Evolutionary conservation across 2,888 invertebrate genomes (phyloP), one percentile per base, ranked within the genome.

Genomic region (Agrilus mali): DNA sequence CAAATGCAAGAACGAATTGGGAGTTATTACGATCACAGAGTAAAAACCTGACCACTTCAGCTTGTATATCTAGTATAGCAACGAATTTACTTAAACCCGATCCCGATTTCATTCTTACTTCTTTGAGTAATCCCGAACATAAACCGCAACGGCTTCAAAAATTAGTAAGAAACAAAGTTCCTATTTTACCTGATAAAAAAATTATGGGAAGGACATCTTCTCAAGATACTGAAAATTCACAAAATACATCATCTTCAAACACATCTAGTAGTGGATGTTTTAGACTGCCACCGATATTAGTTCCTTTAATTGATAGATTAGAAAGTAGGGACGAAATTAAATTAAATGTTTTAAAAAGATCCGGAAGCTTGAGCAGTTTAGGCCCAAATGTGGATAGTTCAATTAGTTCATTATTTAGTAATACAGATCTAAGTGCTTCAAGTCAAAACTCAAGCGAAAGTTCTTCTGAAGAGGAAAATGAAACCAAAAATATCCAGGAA

Each of bases 1-100:
- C 85, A 34, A 87, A 87, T 59, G 87, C 87, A 2, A 75, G 86
- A 50, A 86, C 85, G n/a, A 88, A 86, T 59, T 88, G 87, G 87
- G 86, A 88, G 61, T 65, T 86, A 39, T 65, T 86, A 12, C 72
- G 86, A 46, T 78, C 83, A 4, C 66, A 67, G 66, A 78, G 76
- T 31, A 79, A 75, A 63, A 75, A 74, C 51, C 70, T 78, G 34
- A 55, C 61, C 27, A 51, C 61, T 31, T 48, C 62, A 38, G 69
- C 58, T 47, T 59, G 65, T 40, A 62, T 56, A 41, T 54, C 63
- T 38, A 60, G 53, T 40, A 50, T 55, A 7, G 43, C 63, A 7
- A 55, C 57, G 4, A 59, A 55, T 43, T 59, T 62, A 48, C 50
- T 66, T 13, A 64, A 64, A 50, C 64, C 64, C 4, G 66, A 67